Percentiles rank a stretch among this genome's conserved stretches.
phyloP scores from a whole-genome alignment of 2,113 vertebrate species.

The Oryzias melastigma region DNA sequence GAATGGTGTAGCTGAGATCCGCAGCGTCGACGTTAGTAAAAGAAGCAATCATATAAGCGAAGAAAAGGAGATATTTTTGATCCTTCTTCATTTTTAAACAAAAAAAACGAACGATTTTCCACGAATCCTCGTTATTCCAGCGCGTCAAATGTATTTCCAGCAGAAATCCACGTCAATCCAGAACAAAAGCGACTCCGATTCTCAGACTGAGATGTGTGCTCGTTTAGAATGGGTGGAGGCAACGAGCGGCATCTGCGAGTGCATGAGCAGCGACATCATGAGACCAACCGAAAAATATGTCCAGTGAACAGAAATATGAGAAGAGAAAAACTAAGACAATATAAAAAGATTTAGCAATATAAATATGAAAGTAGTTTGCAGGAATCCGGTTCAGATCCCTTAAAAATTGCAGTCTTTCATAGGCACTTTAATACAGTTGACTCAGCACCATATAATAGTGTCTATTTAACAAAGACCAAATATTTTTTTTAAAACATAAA shows the following conservation, averaged over 20 bases:
- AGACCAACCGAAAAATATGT: slow-evolving; percentile 32
- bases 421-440: no score
- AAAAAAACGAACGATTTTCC: neutral
- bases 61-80: neutral
- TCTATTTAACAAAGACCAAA: no score
- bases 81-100: neutral
- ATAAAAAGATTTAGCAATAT: no score
- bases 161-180: no score
- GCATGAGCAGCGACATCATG: slow-evolving; percentile 57
- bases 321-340: no score
- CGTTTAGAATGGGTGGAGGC: slow-evolving; percentile 36
- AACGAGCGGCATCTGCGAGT: slow-evolving; percentile 8
- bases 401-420: no score
- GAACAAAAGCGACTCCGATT: slow-evolving; percentile 15
- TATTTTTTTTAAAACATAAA: no score
- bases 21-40: slow-evolving; percentile 16
- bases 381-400: no score
- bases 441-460: neutral
- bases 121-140: no score
- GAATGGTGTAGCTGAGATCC: slow-evolving; percentile 64
- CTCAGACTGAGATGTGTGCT: neutral
- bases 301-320: neutral
- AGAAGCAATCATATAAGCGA: neutral
- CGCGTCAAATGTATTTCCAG: no score
- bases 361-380: no score